phyloP scores from a whole-genome alignment of 1,140 invertebrate genomes.

The Holotrichia oblita region DNA sequence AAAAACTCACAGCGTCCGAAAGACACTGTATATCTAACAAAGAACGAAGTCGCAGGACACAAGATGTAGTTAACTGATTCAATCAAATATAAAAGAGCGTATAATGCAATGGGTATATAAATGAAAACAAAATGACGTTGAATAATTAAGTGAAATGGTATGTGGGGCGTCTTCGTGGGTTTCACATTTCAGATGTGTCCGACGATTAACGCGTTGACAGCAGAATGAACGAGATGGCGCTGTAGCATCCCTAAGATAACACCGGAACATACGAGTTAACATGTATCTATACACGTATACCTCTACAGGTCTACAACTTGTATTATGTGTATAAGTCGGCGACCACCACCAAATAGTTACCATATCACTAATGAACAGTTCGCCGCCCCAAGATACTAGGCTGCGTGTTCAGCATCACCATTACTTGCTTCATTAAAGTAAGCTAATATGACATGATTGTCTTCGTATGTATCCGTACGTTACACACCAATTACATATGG shows the following conservation, averaged over 20 bases:
- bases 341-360: conserved; percentile 29
- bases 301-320: too few species aligned
- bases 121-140: conserved; percentile 52
- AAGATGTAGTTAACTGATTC: conserved; percentile 25
- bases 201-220: conserved; percentile 49
- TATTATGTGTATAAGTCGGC: not conserved
- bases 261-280: not conserved
- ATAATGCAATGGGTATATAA: conserved; percentile 1
- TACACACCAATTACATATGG: conserved; percentile 53
- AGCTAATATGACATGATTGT: conserved; percentile 57
- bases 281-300: not conserved
- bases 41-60: not conserved
- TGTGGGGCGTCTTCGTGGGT: conserved; percentile 52
- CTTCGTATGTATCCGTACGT: conserved; percentile 51
- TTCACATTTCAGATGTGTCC: conserved; percentile 53
- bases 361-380: conserved; percentile 50
- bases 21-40: too few species aligned
- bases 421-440: conserved; percentile 56
- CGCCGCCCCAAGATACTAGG: conserved; percentile 45
- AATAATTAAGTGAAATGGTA: conserved; percentile 53
- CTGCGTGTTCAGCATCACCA: conserved; percentile 52
- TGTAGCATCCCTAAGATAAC: conserved; percentile 46
- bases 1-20: too few species aligned
- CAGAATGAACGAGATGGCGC: conserved; percentile 47
- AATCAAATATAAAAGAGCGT: conserved; percentile 20